These are phyloP conservation scores for Gallinago jamesoni DNA, from an alignment of 2,113 vertebrate genomes.

Conservation along the genomic window DNA sequence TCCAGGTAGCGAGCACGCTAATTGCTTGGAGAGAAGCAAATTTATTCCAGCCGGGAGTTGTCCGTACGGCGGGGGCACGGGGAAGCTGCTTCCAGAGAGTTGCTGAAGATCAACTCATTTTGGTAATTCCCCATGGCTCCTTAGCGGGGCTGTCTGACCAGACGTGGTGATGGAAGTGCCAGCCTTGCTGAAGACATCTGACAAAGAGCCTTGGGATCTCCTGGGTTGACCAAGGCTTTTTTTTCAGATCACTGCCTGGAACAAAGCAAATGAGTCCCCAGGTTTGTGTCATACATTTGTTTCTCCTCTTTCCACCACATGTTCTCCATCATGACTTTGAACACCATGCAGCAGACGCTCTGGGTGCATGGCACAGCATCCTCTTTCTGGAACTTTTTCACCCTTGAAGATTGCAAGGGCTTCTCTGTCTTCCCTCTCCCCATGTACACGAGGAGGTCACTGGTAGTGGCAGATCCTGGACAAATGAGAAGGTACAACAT, in stretches of 20 bases:
- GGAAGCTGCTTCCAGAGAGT: neutral
- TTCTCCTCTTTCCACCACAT: accelerated
- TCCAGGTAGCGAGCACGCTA: too few relatives aligned
- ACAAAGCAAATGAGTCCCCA: neutral
- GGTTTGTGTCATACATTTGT: neutral
- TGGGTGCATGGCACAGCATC: neutral
- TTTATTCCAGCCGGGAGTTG: neutral
- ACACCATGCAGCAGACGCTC: accelerated
- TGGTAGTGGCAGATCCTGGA: neutral
- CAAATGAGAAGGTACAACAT: neutral
- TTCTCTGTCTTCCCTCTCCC: neutral
- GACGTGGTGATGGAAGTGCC: neutral
- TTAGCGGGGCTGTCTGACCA: accelerated
- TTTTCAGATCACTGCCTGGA: neutral
- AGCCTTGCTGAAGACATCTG: neutral
- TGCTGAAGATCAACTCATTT: neutral
- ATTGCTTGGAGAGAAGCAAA: neutral
- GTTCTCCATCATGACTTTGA: neutral
- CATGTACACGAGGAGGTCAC: accelerated
- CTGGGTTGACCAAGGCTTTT: accelerated
- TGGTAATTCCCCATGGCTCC: accelerated
- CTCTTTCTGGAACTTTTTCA: neutral
- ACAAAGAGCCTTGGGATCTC: neutral
- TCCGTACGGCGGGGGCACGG: accelerated
- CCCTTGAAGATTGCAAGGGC: neutral